Evolutionary conservation across 1,140 invertebrate species (phyloP).

Genomic region (Drosophila serrata): DNA sequence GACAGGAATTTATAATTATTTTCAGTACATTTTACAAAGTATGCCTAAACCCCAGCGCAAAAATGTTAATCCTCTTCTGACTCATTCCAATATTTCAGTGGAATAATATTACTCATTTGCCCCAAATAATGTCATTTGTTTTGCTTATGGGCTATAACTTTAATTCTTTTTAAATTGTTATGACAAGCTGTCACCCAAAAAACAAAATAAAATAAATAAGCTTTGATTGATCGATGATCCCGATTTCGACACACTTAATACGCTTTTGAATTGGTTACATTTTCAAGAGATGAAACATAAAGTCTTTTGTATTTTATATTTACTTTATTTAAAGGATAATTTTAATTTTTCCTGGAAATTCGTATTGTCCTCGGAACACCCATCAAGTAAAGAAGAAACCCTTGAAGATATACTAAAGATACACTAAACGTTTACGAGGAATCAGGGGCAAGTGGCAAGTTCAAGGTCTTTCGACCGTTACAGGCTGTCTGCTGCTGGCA

Average conservation of each 20-base stretch:
- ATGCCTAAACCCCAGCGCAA: slow-evolving; percentile 35
- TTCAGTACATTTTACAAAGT: slow-evolving; percentile 47
- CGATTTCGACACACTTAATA: slow-evolving; percentile 15
- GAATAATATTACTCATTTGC: slow-evolving; percentile 56
- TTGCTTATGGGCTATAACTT: slow-evolving; percentile 43
- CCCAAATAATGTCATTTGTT: slow-evolving; percentile 64
- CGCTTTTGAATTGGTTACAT: neutral
- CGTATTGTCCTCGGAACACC: neutral
- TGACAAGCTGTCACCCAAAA: slow-evolving; percentile 60
- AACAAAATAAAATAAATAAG: slow-evolving; percentile 1
- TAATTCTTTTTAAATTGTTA: slow-evolving; percentile 76
- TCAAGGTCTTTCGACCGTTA: slow-evolving; percentile 65
- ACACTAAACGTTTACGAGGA: slow-evolving; percentile 5
- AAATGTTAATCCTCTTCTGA: slow-evolving; percentile 58
- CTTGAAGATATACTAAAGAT: slow-evolving; percentile 13
- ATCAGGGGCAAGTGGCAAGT: slow-evolving; percentile 57
- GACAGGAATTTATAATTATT: slow-evolving; percentile 45
- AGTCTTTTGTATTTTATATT: neutral
- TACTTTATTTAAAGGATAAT: neutral
- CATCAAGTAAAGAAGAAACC: slow-evolving; percentile 20
- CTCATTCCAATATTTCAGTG: slow-evolving; percentile 8
- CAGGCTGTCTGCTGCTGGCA: slow-evolving; percentile 7
- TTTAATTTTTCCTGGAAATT: neutral
- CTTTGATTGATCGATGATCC: slow-evolving; percentile 35
- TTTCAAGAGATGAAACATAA: neutral